These are phyloP conservation scores for Neogobius melanostomus DNA, from an alignment of 2,113 vertebrate species.

Conservation along the genomic window DNA sequence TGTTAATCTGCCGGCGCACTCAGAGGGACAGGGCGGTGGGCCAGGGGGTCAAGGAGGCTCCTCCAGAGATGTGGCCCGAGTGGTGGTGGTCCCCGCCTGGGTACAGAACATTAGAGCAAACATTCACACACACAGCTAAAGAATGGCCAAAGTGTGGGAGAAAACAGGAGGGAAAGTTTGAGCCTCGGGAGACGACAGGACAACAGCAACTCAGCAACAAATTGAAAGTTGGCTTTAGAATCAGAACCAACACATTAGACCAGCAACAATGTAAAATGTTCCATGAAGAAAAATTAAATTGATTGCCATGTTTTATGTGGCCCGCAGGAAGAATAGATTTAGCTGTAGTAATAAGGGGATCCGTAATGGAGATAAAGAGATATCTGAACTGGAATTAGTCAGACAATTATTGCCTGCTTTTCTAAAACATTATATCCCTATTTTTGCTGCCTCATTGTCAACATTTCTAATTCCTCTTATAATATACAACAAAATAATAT, in stretches of 20 bases:
- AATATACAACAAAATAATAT: too few species aligned
- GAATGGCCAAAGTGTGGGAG: constrained; percentile 16
- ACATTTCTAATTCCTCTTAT: too few species aligned
- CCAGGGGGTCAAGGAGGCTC: constrained; percentile 68
- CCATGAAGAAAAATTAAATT: too few species aligned
- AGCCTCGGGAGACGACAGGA: constrained; percentile 3
- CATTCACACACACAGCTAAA: not conserved
- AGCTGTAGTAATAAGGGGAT: too few species aligned
- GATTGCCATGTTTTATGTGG: too few species aligned
- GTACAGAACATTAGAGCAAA: constrained; percentile 55
- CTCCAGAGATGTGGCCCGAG: constrained; percentile 75
- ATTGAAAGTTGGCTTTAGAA: not conserved
- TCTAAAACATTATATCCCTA: too few species aligned
- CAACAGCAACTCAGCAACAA: constrained; percentile 9
- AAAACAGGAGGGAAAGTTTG: constrained; percentile 27
- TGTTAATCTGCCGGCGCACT: constrained; percentile 53
- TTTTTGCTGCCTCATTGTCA: too few species aligned
- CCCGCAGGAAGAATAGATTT: too few species aligned
- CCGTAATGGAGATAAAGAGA: too few species aligned
- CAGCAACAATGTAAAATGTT: too few species aligned
- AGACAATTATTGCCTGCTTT: too few species aligned
- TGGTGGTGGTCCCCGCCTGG: constrained; percentile 36
- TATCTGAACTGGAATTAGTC: too few species aligned
- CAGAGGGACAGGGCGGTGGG: constrained; percentile 46
- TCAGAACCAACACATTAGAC: not conserved